These are phyloP conservation scores for Coturnix japonica DNA, from an alignment of 2,113 vertebrate species.

Conservation along the genomic window DNA sequence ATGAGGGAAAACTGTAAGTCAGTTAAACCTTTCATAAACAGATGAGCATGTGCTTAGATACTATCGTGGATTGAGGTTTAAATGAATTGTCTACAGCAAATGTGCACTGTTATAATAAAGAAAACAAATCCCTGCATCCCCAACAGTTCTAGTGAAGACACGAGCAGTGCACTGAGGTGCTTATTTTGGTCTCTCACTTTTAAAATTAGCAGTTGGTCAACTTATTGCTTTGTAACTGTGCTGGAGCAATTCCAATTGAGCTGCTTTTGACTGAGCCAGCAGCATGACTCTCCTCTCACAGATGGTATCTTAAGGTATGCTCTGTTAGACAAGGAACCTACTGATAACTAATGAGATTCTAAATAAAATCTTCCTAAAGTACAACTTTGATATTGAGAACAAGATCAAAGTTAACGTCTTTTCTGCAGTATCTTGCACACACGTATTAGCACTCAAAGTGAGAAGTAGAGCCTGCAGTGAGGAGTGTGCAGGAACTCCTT, in stretches of 20 bases:
- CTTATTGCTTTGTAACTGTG: not conserved
- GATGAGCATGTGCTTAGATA: not conserved
- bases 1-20: not conserved
- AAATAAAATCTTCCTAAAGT: not conserved
- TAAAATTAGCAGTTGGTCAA: conserved; percentile 1
- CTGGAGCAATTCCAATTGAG: not conserved
- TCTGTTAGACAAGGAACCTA: not conserved
- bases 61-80: not conserved
- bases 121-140: not conserved
- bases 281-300: not conserved
- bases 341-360: not conserved
- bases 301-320: not conserved
- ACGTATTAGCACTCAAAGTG: not conserved
- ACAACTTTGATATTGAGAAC: not conserved
- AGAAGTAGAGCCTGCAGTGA: not conserved
- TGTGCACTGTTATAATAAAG: not conserved
- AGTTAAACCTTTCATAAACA: not conserved
- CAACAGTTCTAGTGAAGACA: not conserved
- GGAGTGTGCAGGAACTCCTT: rapidly evolving
- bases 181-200: not conserved
- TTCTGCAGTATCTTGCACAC: not conserved
- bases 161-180: not conserved
- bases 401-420: not conserved
- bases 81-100: not conserved
- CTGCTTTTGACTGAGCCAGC: not conserved